phyloP scores from a whole-genome alignment of 2,888 invertebrate species.

The Xylota sylvarum region DNA sequence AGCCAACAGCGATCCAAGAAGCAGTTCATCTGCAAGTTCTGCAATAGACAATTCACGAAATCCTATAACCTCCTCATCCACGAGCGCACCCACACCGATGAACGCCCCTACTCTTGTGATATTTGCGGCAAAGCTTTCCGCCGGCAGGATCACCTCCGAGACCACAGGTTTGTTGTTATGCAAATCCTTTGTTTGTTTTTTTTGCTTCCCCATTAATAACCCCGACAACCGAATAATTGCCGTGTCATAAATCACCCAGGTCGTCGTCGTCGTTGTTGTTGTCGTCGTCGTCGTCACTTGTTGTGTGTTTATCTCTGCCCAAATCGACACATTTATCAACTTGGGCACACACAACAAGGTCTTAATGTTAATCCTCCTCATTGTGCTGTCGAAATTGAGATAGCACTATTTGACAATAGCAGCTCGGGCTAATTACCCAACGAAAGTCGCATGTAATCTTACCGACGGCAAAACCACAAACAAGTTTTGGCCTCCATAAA shows the following conservation, averaged over 20 bases:
- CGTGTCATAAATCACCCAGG: constrained; percentile 68
- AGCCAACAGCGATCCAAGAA: constrained; percentile 92
- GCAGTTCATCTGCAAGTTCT: constrained; percentile 99
- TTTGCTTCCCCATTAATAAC: constrained; percentile 68
- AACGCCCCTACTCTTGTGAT: constrained; percentile 98
- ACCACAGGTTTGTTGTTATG: constrained; percentile 91
- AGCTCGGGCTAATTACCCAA: constrained; percentile 56
- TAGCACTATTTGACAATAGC: constrained; percentile 73
- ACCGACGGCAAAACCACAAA: constrained; percentile 67
- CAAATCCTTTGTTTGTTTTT: constrained; percentile 69
- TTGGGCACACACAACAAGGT: constrained; percentile 69
- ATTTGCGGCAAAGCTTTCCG: constrained; percentile 99
- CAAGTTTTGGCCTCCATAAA: constrained; percentile 69
- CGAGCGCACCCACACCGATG: constrained; percentile 98
- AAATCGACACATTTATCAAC: constrained; percentile 76
- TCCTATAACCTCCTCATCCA: constrained; percentile 98
- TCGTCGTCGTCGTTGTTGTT: constrained; percentile 45
- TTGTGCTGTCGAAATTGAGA: constrained; percentile 77
- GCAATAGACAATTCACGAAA: constrained; percentile 99
- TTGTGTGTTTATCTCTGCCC: constrained; percentile 65
- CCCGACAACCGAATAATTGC: constrained; percentile 74
- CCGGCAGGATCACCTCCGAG: constrained; percentile 97
- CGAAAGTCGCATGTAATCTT: constrained; percentile 38
- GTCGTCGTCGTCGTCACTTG: constrained; percentile 66
- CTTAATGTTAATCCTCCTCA: constrained; percentile 73